phyloP scores from a whole-genome alignment of 2,888 invertebrate species.

The Aelia acuminata region DNA sequence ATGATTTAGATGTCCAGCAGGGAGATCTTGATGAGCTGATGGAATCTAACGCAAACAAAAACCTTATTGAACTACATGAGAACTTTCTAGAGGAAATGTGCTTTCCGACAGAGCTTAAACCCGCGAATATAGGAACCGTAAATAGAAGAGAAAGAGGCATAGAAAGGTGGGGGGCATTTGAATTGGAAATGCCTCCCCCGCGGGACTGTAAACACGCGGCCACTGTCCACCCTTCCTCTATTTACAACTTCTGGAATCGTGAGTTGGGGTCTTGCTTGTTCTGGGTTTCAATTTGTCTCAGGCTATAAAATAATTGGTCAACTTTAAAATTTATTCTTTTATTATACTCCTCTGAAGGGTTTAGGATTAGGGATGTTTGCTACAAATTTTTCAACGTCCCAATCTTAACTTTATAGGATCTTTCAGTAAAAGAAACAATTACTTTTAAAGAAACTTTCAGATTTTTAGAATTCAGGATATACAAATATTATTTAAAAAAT shows the following conservation, averaged over 20 bases:
- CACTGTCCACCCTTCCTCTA: background rate
- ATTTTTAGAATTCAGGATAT: too few relatives aligned
- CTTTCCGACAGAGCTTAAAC: background rate
- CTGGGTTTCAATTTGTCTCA: background rate
- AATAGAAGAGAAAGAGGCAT: slow-evolving; percentile 2
- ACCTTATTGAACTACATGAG: too few relatives aligned
- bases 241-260: background rate
- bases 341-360: background rate
- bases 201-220: background rate
- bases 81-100: too few relatives aligned
- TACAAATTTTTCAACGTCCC: too few relatives aligned
- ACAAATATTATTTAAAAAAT: too few relatives aligned
- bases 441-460: too few relatives aligned
- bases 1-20: too few relatives aligned
- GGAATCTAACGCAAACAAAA: too few relatives aligned
- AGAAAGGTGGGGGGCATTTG: background rate
- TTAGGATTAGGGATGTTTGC: too few relatives aligned
- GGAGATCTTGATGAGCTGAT: too few relatives aligned
- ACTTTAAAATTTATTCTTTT: background rate
- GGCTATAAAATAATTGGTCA: background rate
- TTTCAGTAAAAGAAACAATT: too few relatives aligned
- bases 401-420: too few relatives aligned
- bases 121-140: background rate
- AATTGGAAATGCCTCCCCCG: background rate
- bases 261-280: background rate